These are phyloP conservation scores for Lagodon rhomboides DNA, from an alignment of 2,797 vertebrate species.

Conservation along the genomic window DNA sequence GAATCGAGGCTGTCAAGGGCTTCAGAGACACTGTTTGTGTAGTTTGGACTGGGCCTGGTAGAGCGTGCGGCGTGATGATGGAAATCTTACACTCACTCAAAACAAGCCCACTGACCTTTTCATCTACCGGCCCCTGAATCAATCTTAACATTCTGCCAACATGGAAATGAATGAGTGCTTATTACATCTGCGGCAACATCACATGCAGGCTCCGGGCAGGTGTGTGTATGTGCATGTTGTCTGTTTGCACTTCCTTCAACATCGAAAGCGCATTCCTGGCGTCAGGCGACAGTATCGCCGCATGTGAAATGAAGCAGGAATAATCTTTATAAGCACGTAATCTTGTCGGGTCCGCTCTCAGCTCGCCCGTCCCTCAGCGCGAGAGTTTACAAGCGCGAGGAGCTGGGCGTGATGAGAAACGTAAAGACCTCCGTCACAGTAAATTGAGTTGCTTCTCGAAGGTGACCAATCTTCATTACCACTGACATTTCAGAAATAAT, in stretches of 20 bases:
- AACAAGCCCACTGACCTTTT: conserved; percentile 79
- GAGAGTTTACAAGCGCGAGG: conserved; percentile 1
- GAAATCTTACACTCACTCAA: conserved; percentile 82
- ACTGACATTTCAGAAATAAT: conserved; percentile 69
- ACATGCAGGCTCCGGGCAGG: conserved; percentile 41
- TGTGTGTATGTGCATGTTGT: conserved; percentile 36
- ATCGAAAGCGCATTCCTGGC: conserved; percentile 33
- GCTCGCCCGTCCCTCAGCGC: conserved; percentile 19
- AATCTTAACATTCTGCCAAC: conserved; percentile 71
- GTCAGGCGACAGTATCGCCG: conserved; percentile 38
- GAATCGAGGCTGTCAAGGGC: conserved; percentile 71
- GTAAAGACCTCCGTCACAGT: conserved; percentile 59
- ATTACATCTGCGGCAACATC: conserved; percentile 66
- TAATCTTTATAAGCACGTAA: conserved; percentile 48
- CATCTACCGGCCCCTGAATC: conserved; percentile 71
- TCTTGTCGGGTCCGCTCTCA: conserved; percentile 13
- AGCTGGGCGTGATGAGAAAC: conserved; percentile 39
- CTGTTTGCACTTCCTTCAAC: conserved; percentile 41
- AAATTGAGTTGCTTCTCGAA: conserved; percentile 60
- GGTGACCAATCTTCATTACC: conserved; percentile 70
- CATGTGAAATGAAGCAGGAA: conserved; percentile 45
- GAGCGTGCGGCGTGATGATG: conserved; percentile 76
- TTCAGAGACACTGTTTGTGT: conserved; percentile 80
- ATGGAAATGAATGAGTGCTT: conserved; percentile 74
- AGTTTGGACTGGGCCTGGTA: conserved; percentile 66